Base-by-base conservation (phyloP, 2,113 vertebrate species). In the Nicator chloris region DNA sequence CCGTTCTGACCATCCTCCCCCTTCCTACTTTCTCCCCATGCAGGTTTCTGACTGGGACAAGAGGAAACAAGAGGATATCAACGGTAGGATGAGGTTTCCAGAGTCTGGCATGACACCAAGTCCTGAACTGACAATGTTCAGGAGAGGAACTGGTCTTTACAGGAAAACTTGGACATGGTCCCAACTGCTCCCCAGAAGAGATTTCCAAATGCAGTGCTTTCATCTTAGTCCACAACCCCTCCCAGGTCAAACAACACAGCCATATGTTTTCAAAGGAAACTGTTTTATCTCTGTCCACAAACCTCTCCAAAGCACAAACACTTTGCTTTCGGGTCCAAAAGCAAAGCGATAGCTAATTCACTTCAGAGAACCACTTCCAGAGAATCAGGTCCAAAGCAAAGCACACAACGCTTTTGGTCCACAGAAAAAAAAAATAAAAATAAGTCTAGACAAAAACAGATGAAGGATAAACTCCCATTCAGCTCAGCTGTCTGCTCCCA, bases 221-320 rank as follows among this genome's bases (percentile, higher is more conserved):
- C 75, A 92, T 94, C 86, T 92, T 20, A 22, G 51, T 78, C 88
- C 92, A 96, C 47, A 81, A 63, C 86, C 68, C 59, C 82, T 88
- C 86, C 79, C 80, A 93, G 94, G 86, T 90, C 92, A 95, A 95
- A 92, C 77, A 91, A 80, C 42, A 59, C 4, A 70, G 54, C 19
- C 64, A 4, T 61, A 60, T 92, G 88, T 92, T 97, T 93, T 88
- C 63, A 90, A 94, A 94, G 82, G 82, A 94, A 96, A 94, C 39
- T 65, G 44, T 94, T 95, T 95, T 78, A 97, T 95, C 92, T 93
- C 51, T 75, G 69, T 93, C 94, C 95, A 96, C 88, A 66, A 95
- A 86, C 35, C 72, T 90, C 94, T 90, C 66, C 86, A 71, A 96
- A 97, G 88, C 20, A 73, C 79, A 90, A 90, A 86, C 75, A 77